Conservation (phyloP, 2,888 invertebrate species). For the Onchidella celtica region DNA sequence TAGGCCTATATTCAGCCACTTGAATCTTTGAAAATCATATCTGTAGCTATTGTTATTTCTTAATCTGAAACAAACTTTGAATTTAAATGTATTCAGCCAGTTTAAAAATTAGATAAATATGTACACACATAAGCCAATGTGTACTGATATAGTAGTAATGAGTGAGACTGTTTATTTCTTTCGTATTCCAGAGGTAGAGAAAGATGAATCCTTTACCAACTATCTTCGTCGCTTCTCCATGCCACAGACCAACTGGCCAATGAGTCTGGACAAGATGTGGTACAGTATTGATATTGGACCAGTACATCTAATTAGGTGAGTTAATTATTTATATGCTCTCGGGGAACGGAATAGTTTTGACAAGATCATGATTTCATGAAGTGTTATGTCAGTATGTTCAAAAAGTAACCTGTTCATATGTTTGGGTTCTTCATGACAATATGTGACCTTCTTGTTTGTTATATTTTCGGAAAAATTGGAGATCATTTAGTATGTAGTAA, state of each 20-base stretch:
- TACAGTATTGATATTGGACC: constrained; percentile 75
- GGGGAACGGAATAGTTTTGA: no score
- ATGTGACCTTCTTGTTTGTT: no score
- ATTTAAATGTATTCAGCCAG: no score
- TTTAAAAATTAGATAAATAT: no score
- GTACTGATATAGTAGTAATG: background rate
- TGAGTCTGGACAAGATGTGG: constrained; percentile 73
- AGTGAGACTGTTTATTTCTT: background rate
- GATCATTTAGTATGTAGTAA: no score
- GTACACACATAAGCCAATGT: no score
- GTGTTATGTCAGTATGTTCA: background rate
- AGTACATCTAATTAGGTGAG: constrained; percentile 71
- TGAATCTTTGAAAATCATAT: no score
- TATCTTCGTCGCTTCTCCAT: constrained; percentile 71
- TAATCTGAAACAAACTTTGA: no score
- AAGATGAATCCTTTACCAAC: constrained; percentile 48
- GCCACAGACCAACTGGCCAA: constrained; percentile 71
- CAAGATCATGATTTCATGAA: background rate
- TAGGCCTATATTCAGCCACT: no score
- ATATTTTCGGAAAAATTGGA: no score
- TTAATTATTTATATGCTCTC: no score
- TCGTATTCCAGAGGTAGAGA: constrained; percentile 25
- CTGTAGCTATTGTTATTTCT: no score
- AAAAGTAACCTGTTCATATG: background rate
- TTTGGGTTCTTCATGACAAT: background rate